phyloP scores from a whole-genome alignment of 2,888 invertebrate species.

The Ophion costatus region DNA sequence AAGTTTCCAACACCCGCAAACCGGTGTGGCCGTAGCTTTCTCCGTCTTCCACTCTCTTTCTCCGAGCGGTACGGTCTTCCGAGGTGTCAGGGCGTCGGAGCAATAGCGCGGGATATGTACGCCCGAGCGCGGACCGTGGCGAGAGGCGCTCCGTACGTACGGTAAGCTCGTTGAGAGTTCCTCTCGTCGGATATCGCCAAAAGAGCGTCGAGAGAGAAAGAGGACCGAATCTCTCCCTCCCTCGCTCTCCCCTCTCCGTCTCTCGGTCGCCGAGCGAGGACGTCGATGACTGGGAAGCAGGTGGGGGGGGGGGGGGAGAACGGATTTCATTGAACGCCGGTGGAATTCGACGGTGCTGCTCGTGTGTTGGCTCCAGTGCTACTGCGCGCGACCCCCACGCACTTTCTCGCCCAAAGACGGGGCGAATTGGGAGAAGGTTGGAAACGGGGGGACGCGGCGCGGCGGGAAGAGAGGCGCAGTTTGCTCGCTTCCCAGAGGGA shows the following conservation, averaged over 20 bases:
- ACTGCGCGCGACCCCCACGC: constrained; percentile 64
- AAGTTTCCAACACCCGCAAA: no score
- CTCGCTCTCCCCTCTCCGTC: neutral
- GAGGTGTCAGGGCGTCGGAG: no score
- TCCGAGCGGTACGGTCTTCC: no score
- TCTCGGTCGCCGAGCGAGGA: constrained; percentile 7
- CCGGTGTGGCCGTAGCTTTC: no score
- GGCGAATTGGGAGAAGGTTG: constrained; percentile 42
- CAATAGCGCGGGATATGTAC: neutral
- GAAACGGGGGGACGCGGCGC: constrained; percentile 56
- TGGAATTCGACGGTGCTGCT: constrained; percentile 80
- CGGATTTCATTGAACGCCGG: constrained; percentile 79
- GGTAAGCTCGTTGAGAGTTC: constrained; percentile 32
- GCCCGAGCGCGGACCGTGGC: constrained; percentile 28
- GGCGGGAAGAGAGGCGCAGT: constrained; percentile 66
- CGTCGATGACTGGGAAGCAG: constrained; percentile 46
- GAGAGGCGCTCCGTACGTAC: constrained; percentile 25
- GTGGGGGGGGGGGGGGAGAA: constrained; percentile 57
- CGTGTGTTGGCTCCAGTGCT: constrained; percentile 63
- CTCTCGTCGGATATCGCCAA: constrained; percentile 36
- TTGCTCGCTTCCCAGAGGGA: constrained; percentile 54
- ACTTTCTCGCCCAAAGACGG: constrained; percentile 13
- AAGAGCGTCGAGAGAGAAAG: constrained; percentile 24
- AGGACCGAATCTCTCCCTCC: constrained; percentile 4
- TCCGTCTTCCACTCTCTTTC: no score